phyloP scores from a whole-genome alignment of 2,797 vertebrate species.

The Bucorvus abyssinicus region DNA sequence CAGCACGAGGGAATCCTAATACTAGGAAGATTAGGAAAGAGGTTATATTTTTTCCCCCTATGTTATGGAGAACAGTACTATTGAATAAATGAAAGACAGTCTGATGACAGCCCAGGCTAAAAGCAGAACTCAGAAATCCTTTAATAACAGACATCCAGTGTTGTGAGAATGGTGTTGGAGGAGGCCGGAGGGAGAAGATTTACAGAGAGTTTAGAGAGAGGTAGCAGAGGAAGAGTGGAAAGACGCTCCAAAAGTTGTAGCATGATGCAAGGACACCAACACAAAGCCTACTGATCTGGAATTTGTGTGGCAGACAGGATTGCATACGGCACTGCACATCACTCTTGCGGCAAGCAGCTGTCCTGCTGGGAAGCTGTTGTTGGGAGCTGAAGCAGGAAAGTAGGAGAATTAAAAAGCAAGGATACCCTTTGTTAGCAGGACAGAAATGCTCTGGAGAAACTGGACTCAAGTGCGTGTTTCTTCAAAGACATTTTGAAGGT shows the following conservation, averaged over 20 bases:
- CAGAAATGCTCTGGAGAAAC: background rate
- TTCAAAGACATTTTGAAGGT: background rate
- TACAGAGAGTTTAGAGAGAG: background rate
- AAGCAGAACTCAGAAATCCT: background rate
- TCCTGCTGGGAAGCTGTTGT: background rate
- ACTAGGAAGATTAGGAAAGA: background rate
- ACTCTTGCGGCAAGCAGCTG: background rate
- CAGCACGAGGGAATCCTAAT: background rate
- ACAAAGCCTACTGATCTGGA: background rate
- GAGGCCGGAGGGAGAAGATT: background rate
- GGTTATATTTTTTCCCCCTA: fast-evolving
- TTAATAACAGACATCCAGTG: background rate
- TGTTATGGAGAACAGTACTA: background rate
- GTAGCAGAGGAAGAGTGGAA: background rate
- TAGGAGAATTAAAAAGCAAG: background rate
- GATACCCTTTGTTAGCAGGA: background rate
- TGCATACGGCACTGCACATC: background rate
- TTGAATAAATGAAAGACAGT: background rate
- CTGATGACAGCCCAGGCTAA: background rate
- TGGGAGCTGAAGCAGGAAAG: background rate
- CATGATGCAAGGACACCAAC: background rate
- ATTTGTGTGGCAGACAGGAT: background rate
- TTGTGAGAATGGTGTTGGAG: background rate
- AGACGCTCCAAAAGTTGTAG: background rate
- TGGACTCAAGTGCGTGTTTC: fast-evolving